Evolutionary conservation across 2,113 vertebrate species (phyloP), one percentile per base, ranked within the genome.

Genomic region (Rhea americana): DNA sequence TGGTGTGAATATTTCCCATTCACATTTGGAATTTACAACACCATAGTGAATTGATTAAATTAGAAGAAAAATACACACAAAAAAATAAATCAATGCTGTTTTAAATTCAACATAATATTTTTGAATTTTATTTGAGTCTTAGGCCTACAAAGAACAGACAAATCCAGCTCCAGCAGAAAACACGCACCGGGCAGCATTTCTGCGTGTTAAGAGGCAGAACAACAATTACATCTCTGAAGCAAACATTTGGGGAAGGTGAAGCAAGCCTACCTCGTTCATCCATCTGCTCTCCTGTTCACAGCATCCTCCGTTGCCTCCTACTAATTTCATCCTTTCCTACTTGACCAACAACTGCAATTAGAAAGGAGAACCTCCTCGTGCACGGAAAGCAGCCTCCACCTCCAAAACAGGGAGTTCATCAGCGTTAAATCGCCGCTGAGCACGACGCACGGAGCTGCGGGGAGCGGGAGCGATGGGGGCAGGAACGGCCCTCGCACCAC

Each of bases 1-100:
- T 78, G 77, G 85, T 93, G 83, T 87, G 82, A 92, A 91, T 91
- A 85, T 81, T 95, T 88, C 66, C 90, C 91, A 96, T 96, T 94
- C 93, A 88, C 74, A 91, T 94, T 86, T 55, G 88, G 74, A 88
- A 94, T 94, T 94, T 83, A 91, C 85, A 66, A 13, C 88, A 63
- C 85, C 70, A 80, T 65, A 35, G 90, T 90, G 91, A 90, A 93
- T 45, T 77, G 43, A 95, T 93, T 93, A 90, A 94, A 95, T 94
- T 90, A 95, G 86, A 88, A 86, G 88, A 72, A 90, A 94, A 93
- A 92, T 45, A 79, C 17, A 4, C 45, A 79, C 17, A 4, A 77
- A 67, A 7, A 83, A 58, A 75, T 13, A 78, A 95, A 94, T 68
- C 91, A 67, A 68, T 79, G 70, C 67, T 70, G 76, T 94, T 91